These are phyloP conservation scores for Lasioglossum marginatum DNA, from an alignment of 2,888 invertebrate genomes.

Conservation along the genomic window DNA sequence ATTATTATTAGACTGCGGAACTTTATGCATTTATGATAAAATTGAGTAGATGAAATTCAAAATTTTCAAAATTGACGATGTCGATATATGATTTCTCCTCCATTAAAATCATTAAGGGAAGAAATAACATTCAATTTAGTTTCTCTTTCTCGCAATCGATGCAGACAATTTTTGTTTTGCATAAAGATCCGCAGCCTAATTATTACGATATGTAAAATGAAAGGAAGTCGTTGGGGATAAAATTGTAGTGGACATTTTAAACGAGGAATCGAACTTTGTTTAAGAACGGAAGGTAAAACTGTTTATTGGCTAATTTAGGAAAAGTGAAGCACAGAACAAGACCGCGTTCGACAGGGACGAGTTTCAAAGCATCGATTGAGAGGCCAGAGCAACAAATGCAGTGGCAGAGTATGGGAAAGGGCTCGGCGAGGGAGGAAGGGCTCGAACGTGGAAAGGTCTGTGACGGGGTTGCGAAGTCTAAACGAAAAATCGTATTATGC, in stretches of 20 bases:
- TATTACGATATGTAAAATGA: no score
- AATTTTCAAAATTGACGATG: no score
- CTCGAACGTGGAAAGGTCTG: background rate
- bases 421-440: slow-evolving; percentile 1
- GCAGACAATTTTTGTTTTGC: no score
- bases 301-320: background rate
- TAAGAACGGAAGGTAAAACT: background rate
- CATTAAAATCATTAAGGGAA: no score
- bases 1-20: no score
- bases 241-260: background rate
- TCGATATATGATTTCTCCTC: no score
- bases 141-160: no score
- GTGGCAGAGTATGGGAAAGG: background rate
- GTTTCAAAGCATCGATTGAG: background rate
- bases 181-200: no score
- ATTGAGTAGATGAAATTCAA: no score
- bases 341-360: background rate
- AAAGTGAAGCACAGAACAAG: background rate
- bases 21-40: no score
- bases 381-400: background rate
- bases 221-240: background rate
- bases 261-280: background rate
- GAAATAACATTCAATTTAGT: no score
- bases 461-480: background rate
- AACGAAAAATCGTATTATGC: slow-evolving; percentile 71